Base-by-base conservation (phyloP, 2,113 vertebrate species). In the Acrocephalus kingi region DNA sequence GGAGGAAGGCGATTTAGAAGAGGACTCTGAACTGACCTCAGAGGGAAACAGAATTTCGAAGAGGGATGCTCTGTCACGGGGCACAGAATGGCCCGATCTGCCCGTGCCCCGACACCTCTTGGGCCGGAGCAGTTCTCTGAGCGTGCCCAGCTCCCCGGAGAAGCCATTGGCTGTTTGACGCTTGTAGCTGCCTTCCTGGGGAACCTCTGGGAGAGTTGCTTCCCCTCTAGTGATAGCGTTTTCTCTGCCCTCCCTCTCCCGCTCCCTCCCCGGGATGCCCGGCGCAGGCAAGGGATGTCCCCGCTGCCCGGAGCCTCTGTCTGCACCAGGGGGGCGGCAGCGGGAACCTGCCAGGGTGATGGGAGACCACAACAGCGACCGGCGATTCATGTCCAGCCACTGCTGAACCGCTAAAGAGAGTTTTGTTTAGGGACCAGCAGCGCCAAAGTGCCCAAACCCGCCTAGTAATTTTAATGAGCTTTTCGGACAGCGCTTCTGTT, bases 361-460 rank as follows among this genome's bases (percentile, higher is more conserved):
- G 35, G 14, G 17, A 58, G 5, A 28, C 28, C n/a, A 0, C 48
- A 7, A 3, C 4, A 20, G 8, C 31, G 11, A 13, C 2, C 4
- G 2, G 15, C 11, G 8, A 7, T 35, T 9, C 9, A 3, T 4
- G 54, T 8, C 28, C 55, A 6, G n/a, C 7, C 41, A 1, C 43
- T 20, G 62, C 39, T 8, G 27, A 75, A 19, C 27, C 1, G 5
- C 61, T 22, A 30, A 28, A 30, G 3, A 0, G 11, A 16, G n/a
- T n/a, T 51, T 31, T 21, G 18, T 30, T 66, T 7, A 24, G 74
- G 46, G 37, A 80, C 31, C 20, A 27, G 45, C 15, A 46, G 45
- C 3, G 6, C 21, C 64, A 11, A 35, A 27, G 25, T 6, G 51
- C 62, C 35, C 28, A 17, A 84, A 73, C 27, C 14, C 30, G 2